Conservation (phyloP, 1,140 invertebrate genomes). For the Cyclargus thomasi region DNA sequence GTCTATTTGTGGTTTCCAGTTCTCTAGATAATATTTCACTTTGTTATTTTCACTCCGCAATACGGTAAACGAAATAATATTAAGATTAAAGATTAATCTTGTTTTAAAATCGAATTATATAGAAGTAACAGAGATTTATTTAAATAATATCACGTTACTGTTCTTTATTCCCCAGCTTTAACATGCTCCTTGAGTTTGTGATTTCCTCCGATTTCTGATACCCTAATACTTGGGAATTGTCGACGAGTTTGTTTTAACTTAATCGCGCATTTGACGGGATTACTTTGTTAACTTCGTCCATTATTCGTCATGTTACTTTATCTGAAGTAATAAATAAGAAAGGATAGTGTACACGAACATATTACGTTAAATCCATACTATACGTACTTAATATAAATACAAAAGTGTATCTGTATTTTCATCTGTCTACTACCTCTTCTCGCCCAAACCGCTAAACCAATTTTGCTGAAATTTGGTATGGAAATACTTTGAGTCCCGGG, state of each 20-base stretch:
- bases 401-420: too few relatives aligned
- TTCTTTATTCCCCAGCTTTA: conserved; percentile 16
- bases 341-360: neutral
- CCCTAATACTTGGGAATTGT: conserved; percentile 45
- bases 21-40: too few relatives aligned
- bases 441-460: too few relatives aligned
- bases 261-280: conserved; percentile 34
- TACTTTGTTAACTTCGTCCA: conserved; percentile 32
- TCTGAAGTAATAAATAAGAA: neutral
- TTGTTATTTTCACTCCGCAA: too few relatives aligned
- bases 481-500: too few relatives aligned
- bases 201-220: conserved; percentile 50
- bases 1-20: too few relatives aligned
- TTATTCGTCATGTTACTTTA: conserved; percentile 14
- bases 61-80: too few relatives aligned
- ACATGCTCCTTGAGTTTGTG: conserved; percentile 41
- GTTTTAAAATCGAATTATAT: neutral
- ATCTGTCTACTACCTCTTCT: too few relatives aligned
- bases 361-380: too few relatives aligned
- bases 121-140: neutral
- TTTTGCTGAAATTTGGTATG: too few relatives aligned
- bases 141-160: neutral
- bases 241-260: conserved; percentile 48
- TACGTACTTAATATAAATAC: too few relatives aligned
- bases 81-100: neutral